Conservation (phyloP, 2,888 invertebrate species). For the Chrysomela aeneicollis region DNA sequence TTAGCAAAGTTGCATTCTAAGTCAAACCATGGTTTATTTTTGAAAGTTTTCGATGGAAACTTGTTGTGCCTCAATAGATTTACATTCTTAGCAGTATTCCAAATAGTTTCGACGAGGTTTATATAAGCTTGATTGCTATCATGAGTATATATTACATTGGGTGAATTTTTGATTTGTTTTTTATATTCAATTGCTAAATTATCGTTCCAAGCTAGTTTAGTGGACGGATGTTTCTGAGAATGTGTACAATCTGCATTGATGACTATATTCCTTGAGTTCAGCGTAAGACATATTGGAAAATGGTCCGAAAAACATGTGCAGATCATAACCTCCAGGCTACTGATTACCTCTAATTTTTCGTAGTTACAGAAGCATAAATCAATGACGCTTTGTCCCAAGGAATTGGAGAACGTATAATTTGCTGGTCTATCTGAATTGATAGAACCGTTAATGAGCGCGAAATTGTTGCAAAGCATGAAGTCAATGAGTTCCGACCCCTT, state of each 20-base stretch:
- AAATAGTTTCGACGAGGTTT: background rate
- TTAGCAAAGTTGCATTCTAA: background rate
- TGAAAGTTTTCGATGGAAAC: background rate
- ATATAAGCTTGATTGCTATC: background rate
- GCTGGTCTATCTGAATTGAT: constrained; percentile 4
- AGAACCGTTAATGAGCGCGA: constrained; percentile 1
- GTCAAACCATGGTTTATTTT: background rate
- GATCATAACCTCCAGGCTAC: constrained; percentile 1
- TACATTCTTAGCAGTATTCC: background rate
- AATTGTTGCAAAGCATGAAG: background rate
- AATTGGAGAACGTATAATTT: constrained; percentile 9
- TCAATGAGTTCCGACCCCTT: constrained; percentile 3
- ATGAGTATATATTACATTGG: background rate
- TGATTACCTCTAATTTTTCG: background rate
- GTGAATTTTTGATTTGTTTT: constrained; percentile 10
- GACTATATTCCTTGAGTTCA: background rate
- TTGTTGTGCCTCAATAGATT: background rate
- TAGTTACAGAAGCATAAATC: constrained; percentile 6
- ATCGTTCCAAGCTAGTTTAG: constrained; percentile 1
- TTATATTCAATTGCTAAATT: constrained; percentile 9
- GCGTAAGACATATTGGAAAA: constrained; percentile 7
- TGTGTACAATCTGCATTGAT: background rate
- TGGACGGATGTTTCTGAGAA: background rate
- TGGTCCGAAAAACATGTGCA: background rate
- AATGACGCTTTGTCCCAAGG: background rate